These are phyloP conservation scores for Listrodromus nycthemerus DNA, from an alignment of 2,888 invertebrate genomes.

Conservation along the genomic window DNA sequence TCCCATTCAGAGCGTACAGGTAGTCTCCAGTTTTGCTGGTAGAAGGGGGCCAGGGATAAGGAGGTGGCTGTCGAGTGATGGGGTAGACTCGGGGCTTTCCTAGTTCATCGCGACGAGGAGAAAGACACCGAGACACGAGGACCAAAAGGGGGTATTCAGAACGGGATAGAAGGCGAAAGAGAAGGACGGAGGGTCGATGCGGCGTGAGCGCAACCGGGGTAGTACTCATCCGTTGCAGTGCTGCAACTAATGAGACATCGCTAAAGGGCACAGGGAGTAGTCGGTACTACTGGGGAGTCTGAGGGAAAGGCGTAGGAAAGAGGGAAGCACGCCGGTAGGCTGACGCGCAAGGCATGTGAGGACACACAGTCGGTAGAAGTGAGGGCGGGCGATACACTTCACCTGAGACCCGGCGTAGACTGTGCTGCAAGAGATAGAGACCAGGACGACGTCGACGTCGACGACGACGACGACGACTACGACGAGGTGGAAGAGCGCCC, in stretches of 20 bases:
- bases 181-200: constrained; percentile 65
- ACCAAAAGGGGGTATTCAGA: constrained; percentile 62
- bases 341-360: constrained; percentile 69
- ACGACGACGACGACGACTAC: constrained; percentile 72
- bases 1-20: constrained; percentile 14
- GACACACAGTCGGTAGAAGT: constrained; percentile 77
- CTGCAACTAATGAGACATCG: constrained; percentile 85
- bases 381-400: constrained; percentile 82
- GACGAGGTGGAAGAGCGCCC: constrained; percentile 75
- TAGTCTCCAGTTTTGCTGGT: constrained; percentile 43
- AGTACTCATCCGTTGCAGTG: constrained; percentile 83
- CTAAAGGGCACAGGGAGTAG: constrained; percentile 82
- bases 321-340: constrained; percentile 70
- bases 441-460: constrained; percentile 65
- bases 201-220: constrained; percentile 74
- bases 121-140: constrained; percentile 64
- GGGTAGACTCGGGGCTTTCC: constrained; percentile 72
- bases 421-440: constrained; percentile 79
- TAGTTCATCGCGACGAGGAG: constrained; percentile 70
- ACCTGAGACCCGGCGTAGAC: constrained; percentile 80
- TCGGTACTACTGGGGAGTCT: constrained; percentile 49
- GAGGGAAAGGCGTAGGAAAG: constrained; percentile 55
- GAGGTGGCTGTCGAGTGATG: constrained; percentile 81
- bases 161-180: constrained; percentile 54
- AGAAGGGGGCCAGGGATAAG: constrained; percentile 82